Conservation (phyloP, 2,797 vertebrate species). For the Telmatherina bonti region DNA sequence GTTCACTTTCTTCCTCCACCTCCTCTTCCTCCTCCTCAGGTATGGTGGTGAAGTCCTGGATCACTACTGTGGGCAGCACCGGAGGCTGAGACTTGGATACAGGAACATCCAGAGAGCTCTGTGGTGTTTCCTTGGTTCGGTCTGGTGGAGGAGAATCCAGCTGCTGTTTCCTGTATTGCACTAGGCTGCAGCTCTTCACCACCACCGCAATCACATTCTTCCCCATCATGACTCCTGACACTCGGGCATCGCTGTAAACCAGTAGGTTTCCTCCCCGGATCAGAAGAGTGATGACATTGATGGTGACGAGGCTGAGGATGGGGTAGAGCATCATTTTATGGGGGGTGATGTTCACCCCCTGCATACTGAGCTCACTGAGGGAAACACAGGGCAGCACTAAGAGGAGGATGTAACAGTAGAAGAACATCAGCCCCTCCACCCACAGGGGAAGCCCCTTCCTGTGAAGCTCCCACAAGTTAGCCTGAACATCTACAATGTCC, state of each 20-base stretch:
- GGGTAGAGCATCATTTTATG: slow-evolving; percentile 90
- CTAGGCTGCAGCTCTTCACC: slow-evolving; percentile 86
- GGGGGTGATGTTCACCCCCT: slow-evolving; percentile 86
- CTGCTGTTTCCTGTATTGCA: slow-evolving; percentile 87
- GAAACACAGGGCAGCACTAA: slow-evolving; percentile 86
- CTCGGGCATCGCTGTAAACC: slow-evolving; percentile 84
- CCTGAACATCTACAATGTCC: slow-evolving; percentile 91
- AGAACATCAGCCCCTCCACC: slow-evolving; percentile 88
- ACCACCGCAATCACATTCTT: slow-evolving; percentile 88
- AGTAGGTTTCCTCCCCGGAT: slow-evolving; percentile 89
- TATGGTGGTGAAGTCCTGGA: no score
- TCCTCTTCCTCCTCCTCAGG: no score
- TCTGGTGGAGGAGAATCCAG: slow-evolving; percentile 63
- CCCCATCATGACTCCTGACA: slow-evolving; percentile 88
- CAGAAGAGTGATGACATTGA: slow-evolving; percentile 87
- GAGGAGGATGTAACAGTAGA: slow-evolving; percentile 89
- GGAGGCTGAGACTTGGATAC: no score
- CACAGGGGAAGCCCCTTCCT: slow-evolving; percentile 86
- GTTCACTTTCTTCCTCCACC: no score
- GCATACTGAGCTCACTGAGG: slow-evolving; percentile 89
- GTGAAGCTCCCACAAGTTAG: slow-evolving; percentile 89
- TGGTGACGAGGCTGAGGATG: slow-evolving; percentile 87
- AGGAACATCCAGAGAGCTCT: no score
- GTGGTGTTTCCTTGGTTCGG: no score
- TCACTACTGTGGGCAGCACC: no score